Evolutionary conservation across 1,140 invertebrate species (phyloP).

Genomic region (Homalodisca vitripennis): DNA sequence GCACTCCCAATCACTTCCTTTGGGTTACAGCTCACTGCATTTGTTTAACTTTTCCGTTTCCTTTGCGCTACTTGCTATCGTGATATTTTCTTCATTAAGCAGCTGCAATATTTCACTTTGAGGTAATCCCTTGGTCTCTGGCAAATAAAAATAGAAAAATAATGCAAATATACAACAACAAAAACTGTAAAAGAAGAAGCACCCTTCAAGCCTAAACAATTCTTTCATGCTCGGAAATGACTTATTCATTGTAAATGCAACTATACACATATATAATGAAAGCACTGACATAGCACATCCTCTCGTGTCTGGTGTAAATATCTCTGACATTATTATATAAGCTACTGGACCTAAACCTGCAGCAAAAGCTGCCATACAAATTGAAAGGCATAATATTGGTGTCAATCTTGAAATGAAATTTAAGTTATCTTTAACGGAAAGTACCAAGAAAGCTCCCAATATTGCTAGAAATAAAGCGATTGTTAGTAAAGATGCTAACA

Average conservation of each 20-base stretch:
- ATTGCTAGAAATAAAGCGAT: conserved; percentile 48
- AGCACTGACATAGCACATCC: conserved; percentile 23
- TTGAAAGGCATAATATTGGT: conserved; percentile 28
- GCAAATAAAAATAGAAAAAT: conserved; percentile 26
- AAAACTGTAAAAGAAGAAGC: conserved; percentile 32
- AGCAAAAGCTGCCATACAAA: conserved; percentile 9
- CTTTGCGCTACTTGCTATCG: neutral
- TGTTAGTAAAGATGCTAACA: conserved; percentile 53
- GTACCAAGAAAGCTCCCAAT: conserved; percentile 24
- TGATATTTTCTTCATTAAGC: neutral
- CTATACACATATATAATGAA: neutral
- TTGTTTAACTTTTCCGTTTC: too few relatives aligned
- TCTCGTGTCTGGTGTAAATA: conserved; percentile 29
- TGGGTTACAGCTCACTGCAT: too few relatives aligned
- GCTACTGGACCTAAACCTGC: conserved; percentile 28
- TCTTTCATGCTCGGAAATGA: conserved; percentile 22
- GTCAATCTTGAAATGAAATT: conserved; percentile 39
- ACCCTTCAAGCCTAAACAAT: conserved; percentile 26
- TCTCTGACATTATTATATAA: conserved; percentile 31
- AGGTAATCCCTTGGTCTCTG: conserved; percentile 33
- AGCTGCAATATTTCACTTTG: conserved; percentile 31
- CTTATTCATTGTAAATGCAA: conserved; percentile 31
- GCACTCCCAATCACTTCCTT: too few relatives aligned
- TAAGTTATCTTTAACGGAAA: conserved; percentile 44
- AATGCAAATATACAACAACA: conserved; percentile 28